Evolutionary conservation across 23 tunicate species (phyloP).

Genomic region (Oikopleura dioica): DNA sequence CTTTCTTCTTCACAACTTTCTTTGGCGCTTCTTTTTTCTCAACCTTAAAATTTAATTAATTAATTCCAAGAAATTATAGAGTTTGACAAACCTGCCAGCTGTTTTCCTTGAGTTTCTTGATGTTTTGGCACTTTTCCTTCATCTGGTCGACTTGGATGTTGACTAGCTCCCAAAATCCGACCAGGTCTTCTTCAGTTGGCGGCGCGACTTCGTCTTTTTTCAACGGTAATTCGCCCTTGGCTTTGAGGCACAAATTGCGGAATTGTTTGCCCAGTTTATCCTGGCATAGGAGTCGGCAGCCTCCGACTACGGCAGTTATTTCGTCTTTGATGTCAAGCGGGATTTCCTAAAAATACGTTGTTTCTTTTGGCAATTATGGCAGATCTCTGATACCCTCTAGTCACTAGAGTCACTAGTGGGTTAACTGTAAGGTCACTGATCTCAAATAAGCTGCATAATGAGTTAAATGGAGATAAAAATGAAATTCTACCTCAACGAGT

Average conservation of each 20-base stretch:
- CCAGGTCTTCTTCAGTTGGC: background rate
- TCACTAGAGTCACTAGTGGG: too few species aligned
- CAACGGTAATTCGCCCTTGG: background rate
- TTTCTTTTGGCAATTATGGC: too few species aligned
- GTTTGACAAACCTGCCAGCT: conserved; percentile 14
- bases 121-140: background rate
- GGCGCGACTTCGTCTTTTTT: background rate
- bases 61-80: too few species aligned
- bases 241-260: conserved; percentile 5
- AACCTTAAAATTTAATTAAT: too few species aligned
- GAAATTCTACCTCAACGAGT: too few species aligned
- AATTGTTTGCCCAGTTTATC: conserved; percentile 4
- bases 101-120: background rate
- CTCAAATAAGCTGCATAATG: too few species aligned
- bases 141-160: background rate
- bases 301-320: background rate
- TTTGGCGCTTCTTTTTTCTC: too few species aligned
- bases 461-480: too few species aligned
- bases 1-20: too few species aligned
- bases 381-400: too few species aligned
- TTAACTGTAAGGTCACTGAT: too few species aligned
- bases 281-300: background rate
- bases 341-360: too few species aligned
- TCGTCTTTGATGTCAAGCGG: background rate
- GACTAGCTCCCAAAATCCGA: background rate